Evolutionary conservation across 2,797 vertebrate genomes (phyloP), one percentile per base, ranked within the genome.

Genomic region (Tadarida brasiliensis): DNA sequence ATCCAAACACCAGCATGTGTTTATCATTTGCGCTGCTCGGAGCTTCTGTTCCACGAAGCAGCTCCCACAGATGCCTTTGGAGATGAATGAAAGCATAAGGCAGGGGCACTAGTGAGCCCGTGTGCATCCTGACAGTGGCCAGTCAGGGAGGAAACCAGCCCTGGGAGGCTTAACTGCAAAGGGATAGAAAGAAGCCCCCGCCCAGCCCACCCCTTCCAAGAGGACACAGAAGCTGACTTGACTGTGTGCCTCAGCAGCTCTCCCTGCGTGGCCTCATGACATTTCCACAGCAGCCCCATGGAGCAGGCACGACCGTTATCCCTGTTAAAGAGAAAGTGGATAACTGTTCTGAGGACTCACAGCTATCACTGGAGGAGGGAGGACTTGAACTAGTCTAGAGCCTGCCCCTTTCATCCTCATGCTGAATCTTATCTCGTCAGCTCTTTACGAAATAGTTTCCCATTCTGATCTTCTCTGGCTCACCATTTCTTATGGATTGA

Each of bases 1-100:
- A 87, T 57, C 54, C 71, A 70, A 81, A 95, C 80, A 94, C 63
- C 86, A 95, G 96, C 92, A 39, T 84, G 93, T 96, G 94, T 94
- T 96, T 95, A 92, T 91, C 65, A 5, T 84, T 63, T 39, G 67
- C 76, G 65, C 94, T 19, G 54, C 15, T 49, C 17, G 7, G 86
- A 93, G 86, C 89, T 91, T 94, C 93, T 96, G 88, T 87, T 87
- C 35, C 71, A 5, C 4, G 9, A 30, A 56, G 68, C 19, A 2
- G 65, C 80, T 63, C 88, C 67, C 30, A 22, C 78, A 80, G 11
- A 71, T 26, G 91, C 20, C 96, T 94, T 67, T 91, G 89, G 68
- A 70, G 67, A 20, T 24, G 59, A 57, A 30, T 3, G 26, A 20
- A 54, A 82, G 68, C 56, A 1, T 11, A 49, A 67, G 77, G 78